A percentile compares a stretch with the other conserved stretches of the same genome.
Conservation (phyloP, 2,113 vertebrate genomes). For the Ochotona curzoniae region DNA sequence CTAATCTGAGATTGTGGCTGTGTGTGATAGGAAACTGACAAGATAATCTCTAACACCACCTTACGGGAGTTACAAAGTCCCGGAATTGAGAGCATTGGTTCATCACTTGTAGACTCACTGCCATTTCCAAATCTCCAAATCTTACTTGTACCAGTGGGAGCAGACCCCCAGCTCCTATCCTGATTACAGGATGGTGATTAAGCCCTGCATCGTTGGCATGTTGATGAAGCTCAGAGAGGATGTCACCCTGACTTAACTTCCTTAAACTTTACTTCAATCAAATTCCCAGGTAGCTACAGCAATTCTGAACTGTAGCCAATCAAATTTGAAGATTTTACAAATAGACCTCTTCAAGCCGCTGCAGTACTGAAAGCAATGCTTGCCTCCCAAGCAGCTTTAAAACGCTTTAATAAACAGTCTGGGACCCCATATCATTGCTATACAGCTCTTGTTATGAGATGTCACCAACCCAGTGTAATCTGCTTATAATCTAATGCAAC, state of each 20-base stretch:
- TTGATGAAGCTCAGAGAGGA: background rate
- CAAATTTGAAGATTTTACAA: constrained; percentile 27
- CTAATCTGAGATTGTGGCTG: background rate
- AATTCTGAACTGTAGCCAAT: background rate
- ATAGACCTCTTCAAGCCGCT: background rate
- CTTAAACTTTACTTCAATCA: constrained; percentile 1
- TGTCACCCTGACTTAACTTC: background rate
- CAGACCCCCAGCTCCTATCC: background rate
- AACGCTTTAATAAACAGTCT: constrained; percentile 15
- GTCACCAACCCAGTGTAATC: background rate
- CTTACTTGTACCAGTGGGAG: background rate
- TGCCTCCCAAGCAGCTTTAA: background rate
- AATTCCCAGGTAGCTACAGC: constrained; percentile 45
- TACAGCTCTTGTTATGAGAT: background rate
- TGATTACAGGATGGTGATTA: background rate
- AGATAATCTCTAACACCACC: background rate
- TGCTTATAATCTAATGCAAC: constrained; percentile 8
- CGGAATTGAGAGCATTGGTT: rapidly evolving
- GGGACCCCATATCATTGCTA: background rate
- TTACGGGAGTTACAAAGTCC: background rate
- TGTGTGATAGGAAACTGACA: background rate
- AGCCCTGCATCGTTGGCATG: background rate
- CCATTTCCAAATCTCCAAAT: background rate
- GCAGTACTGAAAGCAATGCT: background rate
- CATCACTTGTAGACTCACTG: background rate